Base-by-base conservation (phyloP, 2,113 vertebrate genomes). In the Syngnathus scovelli region DNA sequence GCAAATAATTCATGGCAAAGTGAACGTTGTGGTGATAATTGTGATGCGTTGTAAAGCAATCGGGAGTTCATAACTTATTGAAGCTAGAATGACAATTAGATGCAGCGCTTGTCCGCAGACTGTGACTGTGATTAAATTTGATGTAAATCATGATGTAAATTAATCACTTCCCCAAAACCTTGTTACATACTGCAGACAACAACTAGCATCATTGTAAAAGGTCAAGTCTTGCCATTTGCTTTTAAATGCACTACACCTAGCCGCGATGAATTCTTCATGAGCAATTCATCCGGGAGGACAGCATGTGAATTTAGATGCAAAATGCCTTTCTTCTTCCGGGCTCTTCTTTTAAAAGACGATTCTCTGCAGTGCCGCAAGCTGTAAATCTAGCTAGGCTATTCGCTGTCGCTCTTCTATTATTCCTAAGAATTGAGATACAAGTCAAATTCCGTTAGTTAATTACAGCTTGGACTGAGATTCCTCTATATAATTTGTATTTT, bases 141-240 rank as follows among this genome's bases (percentile, higher is more conserved):
- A 27, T 62, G 61, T 44, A 62, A 62, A 62, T 62, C 60, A 62
- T 16, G 41, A 62, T 62, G 61, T 44, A 44, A 62, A 44, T 44
- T 13, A 62, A 46, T 44, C 12, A 44, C 61, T 41, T 62, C 61
- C 60, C 61, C 39, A 62, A 62, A 62, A 43, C 59, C 61, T 62
- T 62, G 38, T 44, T 62, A 21, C 21, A 18, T 62, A 43, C 61
- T 23, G 41, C 61, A 62, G 60, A 62, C 60, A 62, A 62, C 60
- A 62, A 62, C 61, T 27, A 44, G 61, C 61, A 44, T 62, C 41
- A 43, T 44, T 23, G 41, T 7, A 62, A 62, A 43, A 62, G 61
- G 61, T 62, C 61, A 44, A 62, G 60, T 21, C 60, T 61, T 41
- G 60, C 60, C 60, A 61, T 61, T 61, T 61, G n/a, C n/a, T 43